These are phyloP conservation scores for Emydura subglobosa DNA, from an alignment of 2,113 vertebrate species.

Conservation along the genomic window DNA sequence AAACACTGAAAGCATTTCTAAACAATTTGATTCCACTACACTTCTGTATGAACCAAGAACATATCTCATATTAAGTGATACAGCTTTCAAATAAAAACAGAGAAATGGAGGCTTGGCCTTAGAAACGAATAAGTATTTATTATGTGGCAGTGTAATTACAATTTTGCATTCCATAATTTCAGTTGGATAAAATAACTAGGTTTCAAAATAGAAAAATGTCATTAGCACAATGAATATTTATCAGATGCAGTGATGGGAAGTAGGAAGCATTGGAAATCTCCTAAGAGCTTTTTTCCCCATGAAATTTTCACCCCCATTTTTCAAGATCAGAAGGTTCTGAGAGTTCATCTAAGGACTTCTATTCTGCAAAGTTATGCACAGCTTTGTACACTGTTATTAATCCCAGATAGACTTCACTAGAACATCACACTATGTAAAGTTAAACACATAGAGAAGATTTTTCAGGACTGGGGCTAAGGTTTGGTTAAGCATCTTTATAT, in stretches of 20 bases:
- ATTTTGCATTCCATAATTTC: background rate
- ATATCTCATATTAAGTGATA: background rate
- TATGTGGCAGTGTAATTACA: background rate
- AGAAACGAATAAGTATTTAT: background rate
- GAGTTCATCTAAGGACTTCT: background rate
- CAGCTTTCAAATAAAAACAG: background rate
- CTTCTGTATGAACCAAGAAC: background rate
- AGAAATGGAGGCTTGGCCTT: background rate
- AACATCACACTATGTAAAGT: background rate
- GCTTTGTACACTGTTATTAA: background rate
- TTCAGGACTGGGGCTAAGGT: background rate
- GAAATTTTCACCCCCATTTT: background rate
- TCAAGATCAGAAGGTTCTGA: background rate
- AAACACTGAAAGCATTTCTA: background rate
- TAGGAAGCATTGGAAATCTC: background rate
- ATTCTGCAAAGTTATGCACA: background rate
- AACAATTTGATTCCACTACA: background rate
- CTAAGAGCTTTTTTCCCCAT: background rate
- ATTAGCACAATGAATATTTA: background rate
- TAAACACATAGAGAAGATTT: background rate
- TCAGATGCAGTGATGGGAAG: background rate
- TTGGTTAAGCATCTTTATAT: background rate
- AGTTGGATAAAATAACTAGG: background rate
- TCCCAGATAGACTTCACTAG: background rate
- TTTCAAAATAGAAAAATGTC: background rate